phyloP scores from a whole-genome alignment of 2,113 vertebrate species.

The Callithrix jacchus region DNA sequence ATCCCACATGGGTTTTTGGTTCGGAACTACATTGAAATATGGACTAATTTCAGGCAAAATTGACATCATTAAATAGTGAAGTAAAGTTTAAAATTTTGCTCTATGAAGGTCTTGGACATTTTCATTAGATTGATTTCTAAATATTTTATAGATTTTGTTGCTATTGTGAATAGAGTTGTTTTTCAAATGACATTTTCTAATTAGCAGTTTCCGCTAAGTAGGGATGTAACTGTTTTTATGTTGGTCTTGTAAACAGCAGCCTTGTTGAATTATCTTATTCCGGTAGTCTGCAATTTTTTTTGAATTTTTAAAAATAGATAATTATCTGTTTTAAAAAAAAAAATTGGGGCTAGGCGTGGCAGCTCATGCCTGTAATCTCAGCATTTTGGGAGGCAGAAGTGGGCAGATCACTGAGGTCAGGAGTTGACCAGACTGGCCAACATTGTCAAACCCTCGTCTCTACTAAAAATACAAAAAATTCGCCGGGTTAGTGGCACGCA shows the following conservation, averaged over 20 bases:
- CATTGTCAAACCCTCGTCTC: too few species aligned
- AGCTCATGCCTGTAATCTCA: too few species aligned
- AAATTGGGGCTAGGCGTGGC: too few species aligned
- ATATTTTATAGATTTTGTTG: background rate
- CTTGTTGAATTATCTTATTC: background rate
- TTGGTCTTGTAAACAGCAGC: background rate
- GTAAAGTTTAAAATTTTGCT: background rate
- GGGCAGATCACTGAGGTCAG: too few species aligned
- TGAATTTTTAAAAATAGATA: background rate
- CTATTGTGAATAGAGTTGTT: background rate
- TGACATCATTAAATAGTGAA: background rate
- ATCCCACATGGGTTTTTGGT: background rate
- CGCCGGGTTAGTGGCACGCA: too few species aligned
- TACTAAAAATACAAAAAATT: too few species aligned
- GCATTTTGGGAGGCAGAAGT: too few species aligned
- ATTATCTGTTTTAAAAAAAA: background rate
- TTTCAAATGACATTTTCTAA: background rate
- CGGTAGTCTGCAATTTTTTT: background rate
- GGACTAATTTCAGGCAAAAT: background rate
- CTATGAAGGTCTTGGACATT: background rate
- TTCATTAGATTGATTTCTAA: background rate
- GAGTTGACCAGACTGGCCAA: too few species aligned
- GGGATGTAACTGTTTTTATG: background rate
- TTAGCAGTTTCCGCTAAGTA: background rate
- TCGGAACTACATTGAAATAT: background rate